phyloP scores from a whole-genome alignment of 2,797 vertebrate species.

The Typhlichthys eigenmanni region DNA sequence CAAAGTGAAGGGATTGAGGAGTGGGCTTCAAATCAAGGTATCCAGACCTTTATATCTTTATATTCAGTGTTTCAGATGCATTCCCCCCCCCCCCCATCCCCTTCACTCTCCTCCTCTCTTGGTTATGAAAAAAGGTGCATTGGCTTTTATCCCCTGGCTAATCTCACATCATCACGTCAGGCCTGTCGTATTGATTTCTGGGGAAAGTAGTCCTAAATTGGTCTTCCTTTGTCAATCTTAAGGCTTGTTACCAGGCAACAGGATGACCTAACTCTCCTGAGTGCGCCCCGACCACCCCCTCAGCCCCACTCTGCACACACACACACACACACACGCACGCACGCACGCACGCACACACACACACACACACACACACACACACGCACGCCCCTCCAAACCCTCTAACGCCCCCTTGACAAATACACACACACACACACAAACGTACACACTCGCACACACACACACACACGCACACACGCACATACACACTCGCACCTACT shows the following conservation, averaged over 20 bases:
- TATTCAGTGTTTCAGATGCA: constrained; percentile 70
- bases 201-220: constrained; percentile 77
- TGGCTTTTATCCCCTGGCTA: constrained; percentile 77
- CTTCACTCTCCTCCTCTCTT: constrained; percentile 38
- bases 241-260: constrained; percentile 82
- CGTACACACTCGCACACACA: too few species aligned
- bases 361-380: too few species aligned
- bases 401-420: background rate
- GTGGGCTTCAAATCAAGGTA: constrained; percentile 53
- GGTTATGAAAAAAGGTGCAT: constrained; percentile 77
- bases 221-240: constrained; percentile 82
- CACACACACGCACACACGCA: constrained; percentile 5
- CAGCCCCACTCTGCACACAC: background rate
- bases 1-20: constrained; percentile 42
- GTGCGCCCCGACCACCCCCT: constrained; percentile 26
- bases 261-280: constrained; percentile 66
- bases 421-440: constrained; percentile 9
- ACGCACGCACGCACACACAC: too few species aligned
- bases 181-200: constrained; percentile 87
- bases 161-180: constrained; percentile 85
- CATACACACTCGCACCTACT: background rate
- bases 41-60: constrained; percentile 59
- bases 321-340: too few species aligned
- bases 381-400: too few species aligned
- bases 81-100: constrained; percentile 54